Percentiles rank a stretch among this genome's conserved stretches.
Evolutionary conservation across 1,140 invertebrate genomes (phyloP).

Genomic region (Drosophila lacteicornis): DNA sequence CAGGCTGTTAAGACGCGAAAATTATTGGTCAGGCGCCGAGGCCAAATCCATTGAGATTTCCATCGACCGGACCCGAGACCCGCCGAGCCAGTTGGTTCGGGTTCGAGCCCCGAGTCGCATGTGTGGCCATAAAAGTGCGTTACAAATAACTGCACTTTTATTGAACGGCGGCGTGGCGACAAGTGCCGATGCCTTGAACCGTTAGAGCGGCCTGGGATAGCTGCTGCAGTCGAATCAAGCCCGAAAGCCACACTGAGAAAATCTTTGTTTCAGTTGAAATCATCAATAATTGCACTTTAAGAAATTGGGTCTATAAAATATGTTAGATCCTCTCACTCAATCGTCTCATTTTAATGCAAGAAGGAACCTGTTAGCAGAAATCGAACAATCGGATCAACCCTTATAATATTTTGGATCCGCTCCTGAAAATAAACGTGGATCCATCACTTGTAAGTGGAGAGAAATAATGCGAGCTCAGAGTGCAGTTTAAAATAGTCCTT

Average conservation of each 20-base stretch:
- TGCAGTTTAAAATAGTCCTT: too few relatives aligned
- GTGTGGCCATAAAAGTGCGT: constrained; percentile 81
- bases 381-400: too few relatives aligned
- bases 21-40: constrained; percentile 61
- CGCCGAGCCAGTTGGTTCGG: constrained; percentile 20
- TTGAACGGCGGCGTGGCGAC: constrained; percentile 45
- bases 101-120: constrained; percentile 21
- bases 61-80: constrained; percentile 20
- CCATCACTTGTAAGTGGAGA: too few relatives aligned
- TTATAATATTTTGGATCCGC: too few relatives aligned
- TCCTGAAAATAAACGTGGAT: too few relatives aligned
- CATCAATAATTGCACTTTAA: neutral
- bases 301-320: neutral
- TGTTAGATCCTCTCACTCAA: too few relatives aligned
- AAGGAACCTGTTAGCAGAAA: too few relatives aligned
- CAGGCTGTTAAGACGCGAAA: constrained; percentile 57
- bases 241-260: neutral
- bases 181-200: constrained; percentile 40
- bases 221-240: constrained; percentile 14
- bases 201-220: constrained; percentile 51
- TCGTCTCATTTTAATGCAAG: too few relatives aligned
- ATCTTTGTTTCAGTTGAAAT: neutral
- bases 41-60: constrained; percentile 68
- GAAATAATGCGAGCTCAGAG: too few relatives aligned
- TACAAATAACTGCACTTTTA: constrained; percentile 77